Evolutionary conservation across 1,140 invertebrate genomes (phyloP).

Genomic region (Drosophila erecta): DNA sequence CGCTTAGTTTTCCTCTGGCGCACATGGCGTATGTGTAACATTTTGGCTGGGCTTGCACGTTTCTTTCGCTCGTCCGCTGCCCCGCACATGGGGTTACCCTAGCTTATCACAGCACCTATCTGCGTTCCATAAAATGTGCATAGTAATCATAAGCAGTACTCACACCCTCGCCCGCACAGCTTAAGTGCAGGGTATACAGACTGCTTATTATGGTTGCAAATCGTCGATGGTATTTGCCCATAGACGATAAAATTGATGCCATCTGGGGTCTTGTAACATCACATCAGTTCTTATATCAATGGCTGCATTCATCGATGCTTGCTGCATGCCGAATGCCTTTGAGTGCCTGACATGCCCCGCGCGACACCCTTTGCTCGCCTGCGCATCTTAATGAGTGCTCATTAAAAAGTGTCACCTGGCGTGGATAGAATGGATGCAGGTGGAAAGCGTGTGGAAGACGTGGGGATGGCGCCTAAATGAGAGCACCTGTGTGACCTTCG

Average conservation of each 20-base stretch:
- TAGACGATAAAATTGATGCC: no score
- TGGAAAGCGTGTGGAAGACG: background rate
- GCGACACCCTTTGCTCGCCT: background rate
- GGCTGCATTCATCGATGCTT: no score
- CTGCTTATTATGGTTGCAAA: no score
- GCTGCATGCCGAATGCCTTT: no score
- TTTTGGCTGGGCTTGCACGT: slow-evolving; percentile 42
- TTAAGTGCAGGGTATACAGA: no score
- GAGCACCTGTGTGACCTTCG: slow-evolving; percentile 15
- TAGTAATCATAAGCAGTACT: no score
- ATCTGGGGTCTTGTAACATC: no score
- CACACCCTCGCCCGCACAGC: no score
- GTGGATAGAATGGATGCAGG: background rate
- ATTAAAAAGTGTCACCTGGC: slow-evolving; percentile 43
- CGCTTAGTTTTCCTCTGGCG: slow-evolving; percentile 17
- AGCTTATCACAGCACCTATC: background rate
- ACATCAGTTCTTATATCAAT: no score
- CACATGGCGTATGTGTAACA: slow-evolving; percentile 71
- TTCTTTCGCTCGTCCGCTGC: slow-evolving; percentile 9
- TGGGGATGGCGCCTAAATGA: slow-evolving; percentile 2
- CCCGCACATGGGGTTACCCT: background rate
- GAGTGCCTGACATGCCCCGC: background rate
- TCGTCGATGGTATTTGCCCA: no score
- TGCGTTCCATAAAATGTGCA: background rate
- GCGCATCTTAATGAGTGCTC: slow-evolving; percentile 44